Evolutionary conservation across 2,113 vertebrate species (phyloP), one percentile per base, ranked within the genome.

Genomic region (Gavialis gangeticus): DNA sequence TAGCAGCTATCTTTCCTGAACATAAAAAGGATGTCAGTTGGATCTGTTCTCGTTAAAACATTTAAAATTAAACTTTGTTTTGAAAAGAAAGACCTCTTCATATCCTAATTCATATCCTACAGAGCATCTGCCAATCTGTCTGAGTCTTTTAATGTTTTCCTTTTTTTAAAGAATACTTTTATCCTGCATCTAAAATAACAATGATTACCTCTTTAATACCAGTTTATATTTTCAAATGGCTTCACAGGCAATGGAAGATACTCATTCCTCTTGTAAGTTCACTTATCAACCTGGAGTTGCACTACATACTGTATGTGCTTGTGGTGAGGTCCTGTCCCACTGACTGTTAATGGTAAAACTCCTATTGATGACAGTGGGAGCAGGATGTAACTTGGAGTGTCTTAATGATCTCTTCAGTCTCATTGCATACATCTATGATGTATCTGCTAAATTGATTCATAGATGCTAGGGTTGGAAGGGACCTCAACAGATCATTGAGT

Each of bases 1-100:
- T 81, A 88, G 66, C 78, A 93, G 64, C 88, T 86, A 75, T 95
- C 85, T 97, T 96, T 92, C 80, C 19, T 27, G 27, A 85, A 37
- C 60, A 84, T 55, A 75, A 79, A 75, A 89, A 79, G 82, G 30
- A 66, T 55, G 16, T 56, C 92, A 78, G 66, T 92, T 90, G 80
- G 12, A 28, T 79, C 85, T 75, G 79, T 67, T 75, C 92, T 88
- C 76, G 37, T 63, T 93, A 78, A 93, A 94, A 34, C 13, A 94
- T 95, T 92, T 87, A 58, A 84, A 83, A 37, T 84, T 94, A 82
- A 85, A 67, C 34, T 93, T 89, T 77, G 18, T 24, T 19, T 81
- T 91, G 95, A 69, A 80, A 92, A 92, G 82, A 87, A 93, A 64
- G 83, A 58, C 54, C 57, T 91, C 18, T 16, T 37, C 19, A n/a